Evolutionary conservation across 2,113 vertebrate species (phyloP).

Genomic region (Astur gentilis): DNA sequence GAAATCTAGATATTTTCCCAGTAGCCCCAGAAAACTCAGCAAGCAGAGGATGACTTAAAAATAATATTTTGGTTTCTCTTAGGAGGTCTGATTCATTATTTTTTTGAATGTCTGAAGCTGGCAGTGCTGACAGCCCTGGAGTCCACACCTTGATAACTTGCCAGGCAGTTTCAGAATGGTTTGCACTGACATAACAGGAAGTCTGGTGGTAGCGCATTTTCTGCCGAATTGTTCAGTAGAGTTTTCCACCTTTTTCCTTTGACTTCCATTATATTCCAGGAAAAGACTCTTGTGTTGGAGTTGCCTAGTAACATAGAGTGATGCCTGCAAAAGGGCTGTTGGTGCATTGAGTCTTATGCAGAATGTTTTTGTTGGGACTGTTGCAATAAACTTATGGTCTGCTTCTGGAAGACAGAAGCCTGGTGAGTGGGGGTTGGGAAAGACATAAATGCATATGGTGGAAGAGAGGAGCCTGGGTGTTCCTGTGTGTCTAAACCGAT

Average conservation of each 20-base stretch:
- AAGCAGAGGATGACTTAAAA: not conserved
- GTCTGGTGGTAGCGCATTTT: not conserved
- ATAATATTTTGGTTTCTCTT: not conserved
- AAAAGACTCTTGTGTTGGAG: not conserved
- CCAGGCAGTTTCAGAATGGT: not conserved
- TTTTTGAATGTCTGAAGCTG: not conserved
- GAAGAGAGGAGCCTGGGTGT: not conserved
- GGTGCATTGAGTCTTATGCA: not conserved
- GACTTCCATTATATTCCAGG: not conserved
- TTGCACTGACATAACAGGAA: not conserved
- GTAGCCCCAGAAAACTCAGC: not conserved
- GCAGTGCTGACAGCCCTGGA: not conserved
- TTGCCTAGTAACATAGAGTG: not conserved
- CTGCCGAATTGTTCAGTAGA: not conserved
- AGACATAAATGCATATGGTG: not conserved
- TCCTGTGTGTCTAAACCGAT: not conserved
- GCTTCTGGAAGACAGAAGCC: not conserved
- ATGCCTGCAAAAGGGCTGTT: not conserved
- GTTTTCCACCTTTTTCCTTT: not conserved
- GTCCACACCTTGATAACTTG: not conserved
- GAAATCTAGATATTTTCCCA: not conserved
- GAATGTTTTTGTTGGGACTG: not conserved
- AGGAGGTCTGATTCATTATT: not conserved
- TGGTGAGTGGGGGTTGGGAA: not conserved
- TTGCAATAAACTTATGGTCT: not conserved